Percentiles rank a stretch among this genome's conserved stretches.
These are phyloP conservation scores for Eufriesea mexicana DNA, from an alignment of 1,140 invertebrate species.

Conservation along the genomic window DNA sequence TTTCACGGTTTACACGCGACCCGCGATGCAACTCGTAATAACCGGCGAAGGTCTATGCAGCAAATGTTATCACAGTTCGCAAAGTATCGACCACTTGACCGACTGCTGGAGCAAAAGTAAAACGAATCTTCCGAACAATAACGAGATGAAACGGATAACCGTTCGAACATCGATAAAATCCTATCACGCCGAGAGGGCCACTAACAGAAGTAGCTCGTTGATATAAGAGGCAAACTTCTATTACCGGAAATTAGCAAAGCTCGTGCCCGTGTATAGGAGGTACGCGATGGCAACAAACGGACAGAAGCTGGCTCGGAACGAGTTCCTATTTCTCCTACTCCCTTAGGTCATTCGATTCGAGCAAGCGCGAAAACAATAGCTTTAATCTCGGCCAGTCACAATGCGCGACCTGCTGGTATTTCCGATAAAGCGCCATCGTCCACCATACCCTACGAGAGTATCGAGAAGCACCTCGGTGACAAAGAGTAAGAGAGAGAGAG, in stretches of 20 bases:
- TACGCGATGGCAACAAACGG: slow-evolving; percentile 34
- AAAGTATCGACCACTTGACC: slow-evolving; percentile 32
- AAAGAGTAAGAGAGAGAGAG: neutral
- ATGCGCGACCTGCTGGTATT: slow-evolving; percentile 58
- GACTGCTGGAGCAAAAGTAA: neutral
- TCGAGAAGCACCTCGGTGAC: slow-evolving; percentile 3
- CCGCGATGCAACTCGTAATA: neutral
- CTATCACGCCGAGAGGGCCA: neutral
- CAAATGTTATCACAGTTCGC: slow-evolving; percentile 12
- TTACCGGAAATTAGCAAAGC: slow-evolving; percentile 64
- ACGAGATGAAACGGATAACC: slow-evolving; percentile 10
- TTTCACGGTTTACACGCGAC: neutral
- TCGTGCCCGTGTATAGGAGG: neutral
- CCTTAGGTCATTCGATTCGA: slow-evolving; percentile 50
- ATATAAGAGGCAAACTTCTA: slow-evolving; percentile 49
- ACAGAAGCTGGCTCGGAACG: slow-evolving; percentile 35
- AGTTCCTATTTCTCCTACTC: slow-evolving; percentile 50
- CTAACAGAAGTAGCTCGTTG: neutral
- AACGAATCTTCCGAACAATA: slow-evolving; percentile 30
- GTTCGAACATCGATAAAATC: slow-evolving; percentile 23
- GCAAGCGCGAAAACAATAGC: slow-evolving; percentile 64
- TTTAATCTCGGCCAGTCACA: slow-evolving; percentile 66
- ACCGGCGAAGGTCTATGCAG: neutral
- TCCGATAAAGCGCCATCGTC: slow-evolving; percentile 56
- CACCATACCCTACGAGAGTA: slow-evolving; percentile 13